Evolutionary conservation across 1,140 invertebrate species (phyloP), one percentile per base, ranked within the genome.

Genomic region (Drosophila murphyi): DNA sequence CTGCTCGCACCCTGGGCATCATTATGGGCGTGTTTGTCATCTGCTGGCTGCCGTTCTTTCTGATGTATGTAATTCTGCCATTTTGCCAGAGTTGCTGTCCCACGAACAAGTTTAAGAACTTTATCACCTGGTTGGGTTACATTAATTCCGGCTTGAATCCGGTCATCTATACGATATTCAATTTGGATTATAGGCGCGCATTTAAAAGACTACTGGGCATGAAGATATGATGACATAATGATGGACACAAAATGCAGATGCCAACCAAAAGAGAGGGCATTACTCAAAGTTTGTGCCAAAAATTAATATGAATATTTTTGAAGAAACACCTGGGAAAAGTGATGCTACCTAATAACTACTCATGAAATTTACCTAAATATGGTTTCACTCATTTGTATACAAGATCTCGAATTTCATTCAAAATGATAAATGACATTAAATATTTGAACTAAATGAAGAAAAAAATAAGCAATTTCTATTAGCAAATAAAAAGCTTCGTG

Each of bases 81-180:
- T 98, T 98, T 90, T 98, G 97, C 91, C 93, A 94, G 2, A 94
- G 93, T 50, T 97, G 96, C 89, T 96, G 96, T 90, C 96, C 96
- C 8, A 97, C 96, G 4, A 95, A 95, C 43, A 95, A 96, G 82
- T 93, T 98, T 61, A 96, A 96, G 47, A 97, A 97, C 92, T 97
- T 98, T 87, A 97, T 98, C 79, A 98, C 97, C 34, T 99, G 98
- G 98, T 95, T 99, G 43, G 98, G 98, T 29, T 99, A 99, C 92
- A 95, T 99, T 67, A 99, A 99, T 93, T 99, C 98, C 29, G 97
- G 97, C n/a, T 94, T 99, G 7, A 99, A 99, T 93, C 98, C 98
- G 7, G 95, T 99, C 79, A 99, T 99, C 77, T 99, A 99, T 93
- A 99, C 98, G 1, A 98, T 99, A 91, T 99, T 99, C 93, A 99